These are phyloP conservation scores for Thalassarche chlororhynchos DNA, from an alignment of 2,113 vertebrate species.

Conservation along the genomic window DNA sequence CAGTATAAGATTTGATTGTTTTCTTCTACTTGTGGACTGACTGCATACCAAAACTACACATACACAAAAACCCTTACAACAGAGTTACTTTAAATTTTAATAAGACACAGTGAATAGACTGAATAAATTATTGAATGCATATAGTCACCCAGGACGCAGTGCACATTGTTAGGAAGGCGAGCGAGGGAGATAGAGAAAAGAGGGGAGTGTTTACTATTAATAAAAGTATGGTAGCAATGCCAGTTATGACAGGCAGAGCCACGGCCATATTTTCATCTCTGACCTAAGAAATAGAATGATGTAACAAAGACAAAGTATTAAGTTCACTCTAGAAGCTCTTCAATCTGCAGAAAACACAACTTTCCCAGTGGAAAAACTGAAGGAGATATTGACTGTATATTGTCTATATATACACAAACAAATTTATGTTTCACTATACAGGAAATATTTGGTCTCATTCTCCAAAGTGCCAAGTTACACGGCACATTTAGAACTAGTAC, in stretches of 20 bases:
- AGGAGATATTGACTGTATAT: neutral
- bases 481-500: neutral
- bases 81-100: slow-evolving; percentile 32
- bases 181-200: neutral
- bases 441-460: neutral
- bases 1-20: neutral
- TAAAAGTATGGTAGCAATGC: neutral
- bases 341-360: neutral
- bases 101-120: neutral
- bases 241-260: neutral
- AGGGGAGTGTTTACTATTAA: neutral
- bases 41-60: neutral
- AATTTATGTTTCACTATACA: neutral
- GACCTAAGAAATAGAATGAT: neutral
- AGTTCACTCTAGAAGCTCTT: neutral
- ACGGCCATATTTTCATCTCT: neutral
- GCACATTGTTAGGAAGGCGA: neutral
- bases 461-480: neutral
- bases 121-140: neutral
- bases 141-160: neutral
- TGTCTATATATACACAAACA: neutral
- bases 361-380: neutral
- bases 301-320: neutral
- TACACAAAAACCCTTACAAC: neutral
- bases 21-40: neutral